Evolutionary conservation across 2,113 vertebrate species (phyloP).

Genomic region (Tachycineta bicolor): DNA sequence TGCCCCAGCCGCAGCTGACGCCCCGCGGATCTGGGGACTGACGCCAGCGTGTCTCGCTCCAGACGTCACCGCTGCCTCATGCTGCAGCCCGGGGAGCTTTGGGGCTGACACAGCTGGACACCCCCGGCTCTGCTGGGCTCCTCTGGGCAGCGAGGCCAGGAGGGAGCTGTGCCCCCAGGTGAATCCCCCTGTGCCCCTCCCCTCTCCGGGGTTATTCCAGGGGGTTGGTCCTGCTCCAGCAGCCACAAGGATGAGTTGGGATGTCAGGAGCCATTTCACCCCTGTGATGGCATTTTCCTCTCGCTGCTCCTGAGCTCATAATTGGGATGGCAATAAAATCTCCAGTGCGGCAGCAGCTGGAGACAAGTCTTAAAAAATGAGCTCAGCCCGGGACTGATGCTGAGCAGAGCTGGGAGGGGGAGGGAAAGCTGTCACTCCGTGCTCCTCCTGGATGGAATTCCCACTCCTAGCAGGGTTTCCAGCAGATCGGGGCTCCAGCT

Average conservation of each 20-base stretch:
- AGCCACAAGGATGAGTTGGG: background rate
- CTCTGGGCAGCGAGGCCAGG: background rate
- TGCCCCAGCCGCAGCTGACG: background rate
- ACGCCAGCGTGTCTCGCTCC: background rate
- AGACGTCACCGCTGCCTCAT: background rate
- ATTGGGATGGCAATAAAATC: background rate
- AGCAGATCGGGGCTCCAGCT: accelerated
- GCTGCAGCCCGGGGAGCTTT: background rate
- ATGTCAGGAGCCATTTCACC: background rate
- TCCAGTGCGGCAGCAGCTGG: background rate
- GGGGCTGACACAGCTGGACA: background rate
- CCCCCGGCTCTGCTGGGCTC: background rate
- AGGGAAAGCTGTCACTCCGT: background rate
- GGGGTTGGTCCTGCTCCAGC: accelerated
- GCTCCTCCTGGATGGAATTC: background rate
- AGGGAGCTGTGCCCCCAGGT: background rate
- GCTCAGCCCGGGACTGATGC: background rate
- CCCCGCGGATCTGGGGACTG: background rate
- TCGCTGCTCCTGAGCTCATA: background rate
- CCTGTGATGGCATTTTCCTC: background rate
- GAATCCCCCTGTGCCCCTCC: background rate
- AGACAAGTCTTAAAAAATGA: background rate
- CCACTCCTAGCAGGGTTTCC: background rate
- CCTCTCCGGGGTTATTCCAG: accelerated
- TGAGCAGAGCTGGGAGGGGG: background rate